phyloP scores from a whole-genome alignment of 2,888 invertebrate species.

The Thera obeliscata region DNA sequence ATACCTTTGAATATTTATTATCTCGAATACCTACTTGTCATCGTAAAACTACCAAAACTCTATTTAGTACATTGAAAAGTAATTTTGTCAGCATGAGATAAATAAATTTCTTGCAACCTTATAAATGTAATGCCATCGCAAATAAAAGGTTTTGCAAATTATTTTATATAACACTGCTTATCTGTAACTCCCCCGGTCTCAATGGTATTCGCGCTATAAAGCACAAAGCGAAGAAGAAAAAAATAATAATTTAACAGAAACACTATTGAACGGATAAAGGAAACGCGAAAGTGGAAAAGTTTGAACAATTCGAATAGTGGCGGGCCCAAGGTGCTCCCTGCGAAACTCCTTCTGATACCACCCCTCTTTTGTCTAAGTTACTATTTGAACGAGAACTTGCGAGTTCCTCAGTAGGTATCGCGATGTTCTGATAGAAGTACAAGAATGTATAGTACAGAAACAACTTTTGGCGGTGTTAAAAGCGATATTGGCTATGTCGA shows the following conservation, averaged over 20 bases:
- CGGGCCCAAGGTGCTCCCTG: slow-evolving; percentile 67
- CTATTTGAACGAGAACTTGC: slow-evolving; percentile 70
- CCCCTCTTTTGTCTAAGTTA: slow-evolving; percentile 79
- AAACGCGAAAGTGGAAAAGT: slow-evolving; percentile 79
- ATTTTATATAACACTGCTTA: slow-evolving; percentile 19
- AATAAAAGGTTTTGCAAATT: slow-evolving; percentile 1
- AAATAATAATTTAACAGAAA: slow-evolving; percentile 79
- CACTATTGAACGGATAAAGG: slow-evolving; percentile 77
- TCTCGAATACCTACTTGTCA: too few relatives aligned
- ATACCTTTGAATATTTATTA: too few relatives aligned
- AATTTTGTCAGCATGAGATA: too few relatives aligned
- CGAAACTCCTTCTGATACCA: slow-evolving; percentile 73
- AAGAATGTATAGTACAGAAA: slow-evolving; percentile 55
- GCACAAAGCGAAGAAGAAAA: slow-evolving; percentile 57
- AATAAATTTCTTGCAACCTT: too few relatives aligned
- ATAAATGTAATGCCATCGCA: not conserved
- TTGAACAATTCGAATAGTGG: slow-evolving; percentile 72
- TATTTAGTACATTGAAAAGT: too few relatives aligned
- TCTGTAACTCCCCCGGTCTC: slow-evolving; percentile 50
- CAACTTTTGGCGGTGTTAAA: slow-evolving; percentile 59
- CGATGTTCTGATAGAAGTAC: slow-evolving; percentile 37
- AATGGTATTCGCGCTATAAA: slow-evolving; percentile 66
- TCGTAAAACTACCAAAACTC: too few relatives aligned
- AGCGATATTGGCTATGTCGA: slow-evolving; percentile 44
- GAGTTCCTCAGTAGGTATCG: slow-evolving; percentile 62